Percentiles rank a stretch among this genome's conserved stretches.
Evolutionary conservation across 1,140 invertebrate genomes (phyloP).

Genomic region (Trypoxylus dichotomus): DNA sequence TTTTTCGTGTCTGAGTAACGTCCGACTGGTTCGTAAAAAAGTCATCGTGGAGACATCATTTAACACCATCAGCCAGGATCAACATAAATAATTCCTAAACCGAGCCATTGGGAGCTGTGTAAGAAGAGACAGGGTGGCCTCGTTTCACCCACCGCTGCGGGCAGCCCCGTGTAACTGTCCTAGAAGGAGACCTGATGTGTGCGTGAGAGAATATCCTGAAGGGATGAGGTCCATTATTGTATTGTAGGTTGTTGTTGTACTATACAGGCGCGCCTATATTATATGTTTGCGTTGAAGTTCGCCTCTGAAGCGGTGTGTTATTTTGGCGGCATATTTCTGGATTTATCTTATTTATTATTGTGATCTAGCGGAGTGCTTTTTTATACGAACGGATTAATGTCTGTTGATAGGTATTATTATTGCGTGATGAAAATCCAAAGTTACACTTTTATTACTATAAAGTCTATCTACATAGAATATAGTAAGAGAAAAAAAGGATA

Average conservation of each 20-base stretch:
- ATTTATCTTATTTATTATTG: not conserved
- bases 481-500: too few relatives aligned
- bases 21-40: not conserved
- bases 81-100: not conserved
- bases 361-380: too few relatives aligned
- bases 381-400: too few relatives aligned
- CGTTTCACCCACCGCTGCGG: not conserved
- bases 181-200: not conserved
- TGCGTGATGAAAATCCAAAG: too few relatives aligned
- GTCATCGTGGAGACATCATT: not conserved
- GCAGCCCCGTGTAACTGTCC: not conserved
- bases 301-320: not conserved
- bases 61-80: not conserved
- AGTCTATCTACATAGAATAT: too few relatives aligned
- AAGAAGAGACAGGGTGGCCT: not conserved
- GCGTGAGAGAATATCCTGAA: not conserved
- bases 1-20: not conserved
- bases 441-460: too few relatives aligned
- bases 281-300: not conserved
- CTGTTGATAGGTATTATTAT: too few relatives aligned
- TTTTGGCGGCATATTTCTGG: not conserved
- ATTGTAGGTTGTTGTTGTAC: not conserved
- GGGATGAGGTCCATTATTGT: not conserved
- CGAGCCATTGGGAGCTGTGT: not conserved
- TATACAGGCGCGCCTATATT: not conserved